Percentiles rank a stretch among this genome's conserved stretches.
phyloP scores from a whole-genome alignment of 1,140 invertebrate genomes.

The Drosophila kurseongensis region DNA sequence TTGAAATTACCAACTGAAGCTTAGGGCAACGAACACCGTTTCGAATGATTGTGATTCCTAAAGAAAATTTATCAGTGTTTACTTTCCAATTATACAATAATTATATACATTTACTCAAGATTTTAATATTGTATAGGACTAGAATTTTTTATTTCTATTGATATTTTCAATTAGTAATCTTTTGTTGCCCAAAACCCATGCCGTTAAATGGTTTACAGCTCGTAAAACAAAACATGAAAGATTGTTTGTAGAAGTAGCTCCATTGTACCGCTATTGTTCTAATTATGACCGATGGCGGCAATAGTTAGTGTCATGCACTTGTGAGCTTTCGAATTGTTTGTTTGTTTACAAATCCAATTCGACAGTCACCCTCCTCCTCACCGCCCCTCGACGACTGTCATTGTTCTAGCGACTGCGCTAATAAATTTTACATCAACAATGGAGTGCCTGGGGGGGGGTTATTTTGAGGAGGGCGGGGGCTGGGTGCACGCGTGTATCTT shows the following conservation, averaged over 20 bases:
- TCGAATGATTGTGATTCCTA: too few species aligned
- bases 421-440: conserved; percentile 53
- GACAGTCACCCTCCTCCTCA: background rate
- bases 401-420: conserved; percentile 44
- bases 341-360: conserved; percentile 60
- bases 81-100: too few species aligned
- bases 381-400: conserved; percentile 17
- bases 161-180: background rate
- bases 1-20: too few species aligned
- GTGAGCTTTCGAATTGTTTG: conserved; percentile 22
- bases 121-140: too few species aligned
- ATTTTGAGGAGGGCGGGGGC: background rate
- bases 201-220: background rate
- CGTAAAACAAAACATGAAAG: background rate
- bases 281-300: conserved; percentile 7
- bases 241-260: conserved; percentile 5
- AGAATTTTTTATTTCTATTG: background rate
- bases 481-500: conserved; percentile 22
- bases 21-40: too few species aligned
- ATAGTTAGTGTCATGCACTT: conserved; percentile 28
- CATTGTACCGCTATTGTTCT: conserved; percentile 22
- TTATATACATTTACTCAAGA: too few species aligned
- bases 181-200: background rate
- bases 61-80: too few species aligned
- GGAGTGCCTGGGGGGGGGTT: background rate